phyloP scores from a whole-genome alignment of 2,888 invertebrate species.

The Drosophila setosimentum region DNA sequence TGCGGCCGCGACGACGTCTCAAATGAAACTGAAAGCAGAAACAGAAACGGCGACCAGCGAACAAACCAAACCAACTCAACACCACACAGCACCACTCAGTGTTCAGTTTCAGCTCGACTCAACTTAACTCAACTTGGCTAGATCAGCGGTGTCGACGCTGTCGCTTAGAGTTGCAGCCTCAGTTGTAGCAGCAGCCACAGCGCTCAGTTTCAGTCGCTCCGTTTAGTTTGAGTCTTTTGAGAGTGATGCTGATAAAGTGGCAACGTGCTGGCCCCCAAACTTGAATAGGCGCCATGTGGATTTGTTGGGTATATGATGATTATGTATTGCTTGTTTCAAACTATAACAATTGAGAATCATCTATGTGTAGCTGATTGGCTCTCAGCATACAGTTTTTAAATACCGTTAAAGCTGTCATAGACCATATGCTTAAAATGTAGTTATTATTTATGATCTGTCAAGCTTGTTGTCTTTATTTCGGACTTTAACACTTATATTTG shows the following conservation, averaged over 20 bases:
- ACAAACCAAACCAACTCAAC: conserved; percentile 47
- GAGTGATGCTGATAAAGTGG: conserved; percentile 72
- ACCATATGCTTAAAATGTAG: not conserved
- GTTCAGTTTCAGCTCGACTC: conserved; percentile 32
- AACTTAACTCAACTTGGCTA: conserved; percentile 31
- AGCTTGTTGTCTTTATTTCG: not conserved
- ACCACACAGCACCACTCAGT: conserved; percentile 37
- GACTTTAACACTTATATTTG: conserved; percentile 7
- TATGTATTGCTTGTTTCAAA: conserved; percentile 17
- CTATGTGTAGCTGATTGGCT: not conserved
- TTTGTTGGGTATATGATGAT: conserved; percentile 6
- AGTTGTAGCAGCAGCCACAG: conserved; percentile 18
- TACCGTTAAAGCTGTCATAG: not conserved
- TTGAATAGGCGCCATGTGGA: conserved; percentile 45
- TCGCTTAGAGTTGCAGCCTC: conserved; percentile 16
- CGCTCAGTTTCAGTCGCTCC: conserved; percentile 28
- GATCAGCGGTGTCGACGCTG: conserved; percentile 33
- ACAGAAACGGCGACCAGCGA: conserved; percentile 62
- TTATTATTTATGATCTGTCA: not conserved
- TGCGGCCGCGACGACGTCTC: conserved; percentile 82
- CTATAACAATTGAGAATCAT: conserved; percentile 17
- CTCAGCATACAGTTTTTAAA: not conserved
- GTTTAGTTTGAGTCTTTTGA: conserved; percentile 68
- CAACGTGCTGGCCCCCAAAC: conserved; percentile 73
- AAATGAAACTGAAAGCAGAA: conserved; percentile 86